Evolutionary conservation across 35 echinoderm and acorn worm species (phyloP).

Genomic region (Ophioderma brevispina): DNA sequence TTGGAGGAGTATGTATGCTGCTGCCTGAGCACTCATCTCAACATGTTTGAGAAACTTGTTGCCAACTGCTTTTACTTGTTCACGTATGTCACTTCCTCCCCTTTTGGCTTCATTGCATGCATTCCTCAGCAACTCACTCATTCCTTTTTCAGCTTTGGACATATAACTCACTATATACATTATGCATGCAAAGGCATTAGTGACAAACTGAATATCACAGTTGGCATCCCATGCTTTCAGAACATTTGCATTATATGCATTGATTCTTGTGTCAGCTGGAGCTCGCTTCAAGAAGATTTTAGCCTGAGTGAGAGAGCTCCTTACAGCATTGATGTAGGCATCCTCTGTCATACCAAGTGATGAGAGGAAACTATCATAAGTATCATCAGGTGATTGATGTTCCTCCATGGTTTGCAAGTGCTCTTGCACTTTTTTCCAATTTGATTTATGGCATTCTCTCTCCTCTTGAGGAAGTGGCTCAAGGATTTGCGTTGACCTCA

Average conservation of each 20-base stretch:
- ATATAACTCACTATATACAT: slow-evolving; percentile 79
- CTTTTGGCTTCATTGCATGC: slow-evolving; percentile 50
- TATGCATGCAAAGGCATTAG: slow-evolving; percentile 50
- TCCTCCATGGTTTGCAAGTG: neutral
- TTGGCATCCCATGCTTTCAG: slow-evolving; percentile 70
- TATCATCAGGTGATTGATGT: slow-evolving; percentile 13
- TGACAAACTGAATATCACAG: slow-evolving; percentile 65
- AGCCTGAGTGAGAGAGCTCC: neutral
- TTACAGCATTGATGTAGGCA: slow-evolving; percentile 28
- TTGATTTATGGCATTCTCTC: neutral
- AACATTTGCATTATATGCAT: slow-evolving; percentile 57
- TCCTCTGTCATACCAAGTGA: slow-evolving; percentile 17
- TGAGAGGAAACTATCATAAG: slow-evolving; percentile 24
- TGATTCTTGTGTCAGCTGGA: slow-evolving; percentile 48
- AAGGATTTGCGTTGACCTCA: neutral
- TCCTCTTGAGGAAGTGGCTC: neutral
- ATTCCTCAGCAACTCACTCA: slow-evolving; percentile 50
- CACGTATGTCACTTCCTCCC: slow-evolving; percentile 34
- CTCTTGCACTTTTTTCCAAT: neutral
- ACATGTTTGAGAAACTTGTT: slow-evolving; percentile 54
- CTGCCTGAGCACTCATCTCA: slow-evolving; percentile 69
- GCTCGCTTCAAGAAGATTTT: slow-evolving; percentile 39
- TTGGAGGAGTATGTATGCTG: slow-evolving; percentile 40
- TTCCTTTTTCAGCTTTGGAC: slow-evolving; percentile 71
- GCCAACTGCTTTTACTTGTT: slow-evolving; percentile 53